A percentile compares a stretch with the other conserved stretches of the same genome.
Conservation (phyloP, 2,888 invertebrate genomes). For the Lutraria lutraria region DNA sequence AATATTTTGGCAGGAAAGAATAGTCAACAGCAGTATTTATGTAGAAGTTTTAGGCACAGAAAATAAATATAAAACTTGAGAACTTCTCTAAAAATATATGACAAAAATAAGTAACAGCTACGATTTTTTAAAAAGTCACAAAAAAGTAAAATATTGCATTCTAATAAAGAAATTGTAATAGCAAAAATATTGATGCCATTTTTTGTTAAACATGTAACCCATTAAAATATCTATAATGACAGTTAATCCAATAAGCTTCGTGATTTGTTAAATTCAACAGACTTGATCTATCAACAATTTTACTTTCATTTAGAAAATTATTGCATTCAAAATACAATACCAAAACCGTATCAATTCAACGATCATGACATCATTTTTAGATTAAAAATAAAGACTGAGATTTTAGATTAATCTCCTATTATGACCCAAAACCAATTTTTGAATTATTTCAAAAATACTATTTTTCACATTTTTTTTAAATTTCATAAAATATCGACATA, state of each 20-base stretch:
- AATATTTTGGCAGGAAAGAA: not conserved
- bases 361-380: too few relatives aligned
- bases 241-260: not conserved
- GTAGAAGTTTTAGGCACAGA: not conserved
- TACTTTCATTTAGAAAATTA: not conserved
- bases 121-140: too few relatives aligned
- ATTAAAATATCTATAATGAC: not conserved
- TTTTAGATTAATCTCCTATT: too few relatives aligned
- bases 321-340: not conserved
- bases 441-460: too few relatives aligned
- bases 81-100: conserved; percentile 6
- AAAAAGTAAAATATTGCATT: conserved; percentile 2
- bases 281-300: not conserved
- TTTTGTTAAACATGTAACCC: not conserved
- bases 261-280: not conserved
- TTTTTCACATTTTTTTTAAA: too few relatives aligned
- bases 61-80: not conserved
- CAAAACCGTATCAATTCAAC: too few relatives aligned
- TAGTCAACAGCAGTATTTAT: not conserved
- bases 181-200: conserved; percentile 13
- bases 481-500: too few relatives aligned
- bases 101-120: not conserved
- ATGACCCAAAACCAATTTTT: too few relatives aligned
- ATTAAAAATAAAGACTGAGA: too few relatives aligned
- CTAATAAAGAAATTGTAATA: not conserved